Evolutionary conservation across 2,113 vertebrate species (phyloP).

Genomic region (Urocitellus parryii): DNA sequence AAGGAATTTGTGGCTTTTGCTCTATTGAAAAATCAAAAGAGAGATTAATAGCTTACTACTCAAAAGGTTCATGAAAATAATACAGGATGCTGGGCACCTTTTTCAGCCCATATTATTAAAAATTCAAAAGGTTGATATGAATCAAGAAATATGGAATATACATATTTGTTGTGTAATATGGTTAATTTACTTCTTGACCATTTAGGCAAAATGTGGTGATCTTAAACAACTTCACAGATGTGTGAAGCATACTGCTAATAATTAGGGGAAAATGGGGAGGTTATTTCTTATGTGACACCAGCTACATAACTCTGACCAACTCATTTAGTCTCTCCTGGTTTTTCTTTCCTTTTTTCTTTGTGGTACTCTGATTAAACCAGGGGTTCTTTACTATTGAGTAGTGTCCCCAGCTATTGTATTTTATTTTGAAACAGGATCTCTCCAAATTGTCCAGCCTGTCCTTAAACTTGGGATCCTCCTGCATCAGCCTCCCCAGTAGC

Average conservation of each 20-base stretch:
- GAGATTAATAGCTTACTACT: background rate
- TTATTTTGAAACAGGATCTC: too few relatives aligned
- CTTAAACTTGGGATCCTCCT: too few relatives aligned
- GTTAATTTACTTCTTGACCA: background rate
- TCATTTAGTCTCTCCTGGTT: too few relatives aligned
- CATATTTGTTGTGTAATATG: background rate
- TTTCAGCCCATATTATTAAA: background rate
- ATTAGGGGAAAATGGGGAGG: background rate
- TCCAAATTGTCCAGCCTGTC: too few relatives aligned
- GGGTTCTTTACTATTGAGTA: too few relatives aligned
- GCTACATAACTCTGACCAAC: background rate
- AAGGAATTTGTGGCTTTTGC: background rate
- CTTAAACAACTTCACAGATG: background rate
- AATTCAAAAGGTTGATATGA: background rate
- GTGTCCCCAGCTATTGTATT: too few relatives aligned
- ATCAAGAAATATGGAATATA: background rate
- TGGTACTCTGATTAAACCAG: too few relatives aligned
- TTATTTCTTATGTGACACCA: background rate
- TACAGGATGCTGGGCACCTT: background rate
- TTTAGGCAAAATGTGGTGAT: background rate
- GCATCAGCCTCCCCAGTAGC: too few relatives aligned
- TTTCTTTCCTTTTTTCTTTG: too few relatives aligned
- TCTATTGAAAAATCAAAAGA: background rate
- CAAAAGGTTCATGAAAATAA: background rate
- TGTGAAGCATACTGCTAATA: background rate